Percentiles rank a stretch among this genome's conserved stretches.
These are phyloP conservation scores for Strigamia maritima DNA, from an alignment of 2,888 invertebrate species.

Conservation along the genomic window DNA sequence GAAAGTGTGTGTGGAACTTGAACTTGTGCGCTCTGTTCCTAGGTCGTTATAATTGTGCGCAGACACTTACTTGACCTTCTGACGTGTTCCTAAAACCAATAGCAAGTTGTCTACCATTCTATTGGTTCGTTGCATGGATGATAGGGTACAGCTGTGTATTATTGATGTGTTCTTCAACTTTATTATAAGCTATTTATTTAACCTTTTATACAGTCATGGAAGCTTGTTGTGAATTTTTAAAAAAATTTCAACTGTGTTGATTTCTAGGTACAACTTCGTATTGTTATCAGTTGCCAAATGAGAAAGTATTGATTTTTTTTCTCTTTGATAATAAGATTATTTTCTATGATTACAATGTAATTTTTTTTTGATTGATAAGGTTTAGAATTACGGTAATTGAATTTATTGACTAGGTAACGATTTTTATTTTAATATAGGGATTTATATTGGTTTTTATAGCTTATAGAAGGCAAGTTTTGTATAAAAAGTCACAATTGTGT, in stretches of 20 bases:
- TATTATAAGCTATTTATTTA: not conserved
- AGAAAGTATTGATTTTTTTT: not conserved
- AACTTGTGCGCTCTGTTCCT: constrained; percentile 9
- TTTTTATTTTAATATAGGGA: no score
- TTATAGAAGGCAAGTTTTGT: no score
- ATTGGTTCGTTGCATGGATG: constrained; percentile 18
- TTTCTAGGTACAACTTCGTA: no score
- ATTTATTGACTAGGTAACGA: no score
- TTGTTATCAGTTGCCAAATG: not conserved
- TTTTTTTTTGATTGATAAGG: no score
- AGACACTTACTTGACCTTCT: constrained; percentile 21
- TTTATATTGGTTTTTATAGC: no score
- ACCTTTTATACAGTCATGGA: not conserved
- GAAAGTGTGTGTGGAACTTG: not conserved
- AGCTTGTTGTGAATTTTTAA: not conserved
- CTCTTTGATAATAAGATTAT: not conserved
- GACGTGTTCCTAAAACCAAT: constrained; percentile 27
- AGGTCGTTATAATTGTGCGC: constrained; percentile 26
- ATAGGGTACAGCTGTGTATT: constrained; percentile 20
- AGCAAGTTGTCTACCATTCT: constrained; percentile 8
- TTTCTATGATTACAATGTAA: not conserved
- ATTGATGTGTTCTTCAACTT: not conserved
- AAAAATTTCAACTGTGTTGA: not conserved
- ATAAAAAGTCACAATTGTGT: no score
- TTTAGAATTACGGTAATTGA: no score